phyloP scores from a whole-genome alignment of 2,113 vertebrate species.

The Myocastor coypus region DNA sequence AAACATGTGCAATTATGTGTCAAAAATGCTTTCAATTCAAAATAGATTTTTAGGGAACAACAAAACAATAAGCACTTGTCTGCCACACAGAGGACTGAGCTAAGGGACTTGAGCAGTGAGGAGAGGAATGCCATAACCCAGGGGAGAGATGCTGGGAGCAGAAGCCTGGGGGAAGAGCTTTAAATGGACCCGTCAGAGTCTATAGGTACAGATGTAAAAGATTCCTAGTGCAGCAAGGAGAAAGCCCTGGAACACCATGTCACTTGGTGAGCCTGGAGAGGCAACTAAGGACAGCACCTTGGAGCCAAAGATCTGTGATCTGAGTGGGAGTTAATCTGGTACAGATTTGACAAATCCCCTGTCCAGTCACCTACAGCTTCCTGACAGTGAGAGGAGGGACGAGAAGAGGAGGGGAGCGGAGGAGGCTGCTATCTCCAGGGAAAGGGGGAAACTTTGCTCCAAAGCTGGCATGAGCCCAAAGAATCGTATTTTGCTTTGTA shows the following conservation, averaged over 20 bases:
- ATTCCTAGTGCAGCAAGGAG: not conserved
- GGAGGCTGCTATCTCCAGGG: constrained; percentile 21
- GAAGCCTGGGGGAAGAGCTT: not conserved
- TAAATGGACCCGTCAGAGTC: not conserved
- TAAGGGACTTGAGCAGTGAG: not conserved
- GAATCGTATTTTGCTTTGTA: constrained; percentile 79
- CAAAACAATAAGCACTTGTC: not conserved
- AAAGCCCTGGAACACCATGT: no score
- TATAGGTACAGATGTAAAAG: not conserved
- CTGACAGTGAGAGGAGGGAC: not conserved
- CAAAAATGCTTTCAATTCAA: not conserved
- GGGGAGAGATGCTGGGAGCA: not conserved
- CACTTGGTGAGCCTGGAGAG: not conserved
- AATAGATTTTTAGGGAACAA: not conserved
- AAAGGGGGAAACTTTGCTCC: constrained; percentile 40
- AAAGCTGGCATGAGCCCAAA: constrained; percentile 72
- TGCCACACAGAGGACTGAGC: not conserved
- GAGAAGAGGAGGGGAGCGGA: not conserved
- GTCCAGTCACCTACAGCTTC: constrained; percentile 26
- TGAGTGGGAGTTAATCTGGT: not conserved
- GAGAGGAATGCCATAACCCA: not conserved
- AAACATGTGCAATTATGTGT: not conserved
- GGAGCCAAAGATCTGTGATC: not conserved
- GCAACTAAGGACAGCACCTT: not conserved
- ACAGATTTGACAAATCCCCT: constrained; percentile 27